These are phyloP conservation scores for Fregetta grallaria DNA, from an alignment of 2,113 vertebrate genomes.

Conservation along the genomic window DNA sequence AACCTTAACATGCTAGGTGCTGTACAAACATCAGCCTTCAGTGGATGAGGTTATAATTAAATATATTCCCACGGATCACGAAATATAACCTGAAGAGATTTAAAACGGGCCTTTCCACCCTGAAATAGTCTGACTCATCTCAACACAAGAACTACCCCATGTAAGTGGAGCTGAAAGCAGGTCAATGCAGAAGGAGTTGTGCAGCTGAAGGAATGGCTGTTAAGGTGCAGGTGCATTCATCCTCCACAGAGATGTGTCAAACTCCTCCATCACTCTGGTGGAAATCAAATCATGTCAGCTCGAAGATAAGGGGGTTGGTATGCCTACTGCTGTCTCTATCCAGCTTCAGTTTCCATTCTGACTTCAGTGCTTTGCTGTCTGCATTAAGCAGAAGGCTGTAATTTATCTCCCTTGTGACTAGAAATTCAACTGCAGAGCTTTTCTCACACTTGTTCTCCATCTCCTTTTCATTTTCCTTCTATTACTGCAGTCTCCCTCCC, in stretches of 20 bases:
- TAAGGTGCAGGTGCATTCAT: not conserved
- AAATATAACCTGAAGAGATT: not conserved
- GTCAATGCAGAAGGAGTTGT: not conserved
- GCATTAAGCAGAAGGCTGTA: not conserved
- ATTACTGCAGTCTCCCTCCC: not conserved
- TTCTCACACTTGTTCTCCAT: not conserved
- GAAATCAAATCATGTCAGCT: not conserved
- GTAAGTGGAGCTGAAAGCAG: not conserved
- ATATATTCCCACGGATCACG: not conserved
- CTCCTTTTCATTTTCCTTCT: not conserved
- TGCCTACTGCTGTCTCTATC: not conserved
- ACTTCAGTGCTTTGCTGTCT: not conserved
- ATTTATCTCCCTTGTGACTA: not conserved
- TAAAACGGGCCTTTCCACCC: not conserved
- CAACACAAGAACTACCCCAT: not conserved
- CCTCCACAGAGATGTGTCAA: not conserved
- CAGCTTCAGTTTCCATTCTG: not conserved
- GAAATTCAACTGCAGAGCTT: not conserved
- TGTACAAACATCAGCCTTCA: not conserved
- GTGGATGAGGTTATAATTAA: not conserved
- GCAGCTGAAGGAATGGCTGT: not conserved
- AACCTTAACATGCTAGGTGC: not conserved
- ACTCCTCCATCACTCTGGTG: not conserved
- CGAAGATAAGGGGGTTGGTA: not conserved
- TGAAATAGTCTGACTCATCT: not conserved